Conservation (phyloP, 2,888 invertebrate species). For the Ectemnius continuus region DNA sequence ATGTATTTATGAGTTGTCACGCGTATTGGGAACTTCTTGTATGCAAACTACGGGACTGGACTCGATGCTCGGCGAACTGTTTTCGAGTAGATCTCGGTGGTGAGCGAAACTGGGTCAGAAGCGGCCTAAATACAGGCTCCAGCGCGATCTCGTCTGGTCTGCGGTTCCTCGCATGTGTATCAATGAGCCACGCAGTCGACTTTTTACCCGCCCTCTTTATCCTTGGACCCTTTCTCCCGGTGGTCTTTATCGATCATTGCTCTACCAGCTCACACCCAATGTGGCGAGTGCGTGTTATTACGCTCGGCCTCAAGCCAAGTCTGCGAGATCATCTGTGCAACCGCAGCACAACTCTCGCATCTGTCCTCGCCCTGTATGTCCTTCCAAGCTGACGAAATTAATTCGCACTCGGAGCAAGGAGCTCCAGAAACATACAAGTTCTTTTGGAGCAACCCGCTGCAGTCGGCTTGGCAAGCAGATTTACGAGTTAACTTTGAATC, state of each 20-base stretch:
- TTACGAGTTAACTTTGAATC: conserved; percentile 1
- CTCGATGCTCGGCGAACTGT: conserved; percentile 42
- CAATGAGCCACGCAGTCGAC: conserved; percentile 23
- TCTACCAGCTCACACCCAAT: conserved; percentile 5
- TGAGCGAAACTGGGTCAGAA: conserved; percentile 61
- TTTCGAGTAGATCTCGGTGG: conserved; percentile 29
- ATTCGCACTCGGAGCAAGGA: neutral
- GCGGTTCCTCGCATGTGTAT: conserved; percentile 55
- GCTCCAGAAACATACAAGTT: neutral
- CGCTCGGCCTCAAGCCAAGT: conserved; percentile 3
- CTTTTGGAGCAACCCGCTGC: neutral
- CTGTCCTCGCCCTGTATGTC: conserved; percentile 32
- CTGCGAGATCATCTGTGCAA: conserved; percentile 25
- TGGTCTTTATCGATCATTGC: conserved; percentile 27
- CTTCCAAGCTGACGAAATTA: neutral
- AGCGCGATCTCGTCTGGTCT: conserved; percentile 39
- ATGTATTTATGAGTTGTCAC: no score
- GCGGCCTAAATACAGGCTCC: conserved; percentile 33
- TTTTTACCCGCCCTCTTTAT: conserved; percentile 17
- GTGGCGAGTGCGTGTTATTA: conserved; percentile 5
- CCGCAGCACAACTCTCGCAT: conserved; percentile 50
- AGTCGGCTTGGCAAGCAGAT: neutral
- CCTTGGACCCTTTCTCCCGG: conserved; percentile 7
- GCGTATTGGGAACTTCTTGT: no score
- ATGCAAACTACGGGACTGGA: conserved; percentile 4